phyloP scores from a whole-genome alignment of 2,797 vertebrate species.

The Gadopsis marmoratus region DNA sequence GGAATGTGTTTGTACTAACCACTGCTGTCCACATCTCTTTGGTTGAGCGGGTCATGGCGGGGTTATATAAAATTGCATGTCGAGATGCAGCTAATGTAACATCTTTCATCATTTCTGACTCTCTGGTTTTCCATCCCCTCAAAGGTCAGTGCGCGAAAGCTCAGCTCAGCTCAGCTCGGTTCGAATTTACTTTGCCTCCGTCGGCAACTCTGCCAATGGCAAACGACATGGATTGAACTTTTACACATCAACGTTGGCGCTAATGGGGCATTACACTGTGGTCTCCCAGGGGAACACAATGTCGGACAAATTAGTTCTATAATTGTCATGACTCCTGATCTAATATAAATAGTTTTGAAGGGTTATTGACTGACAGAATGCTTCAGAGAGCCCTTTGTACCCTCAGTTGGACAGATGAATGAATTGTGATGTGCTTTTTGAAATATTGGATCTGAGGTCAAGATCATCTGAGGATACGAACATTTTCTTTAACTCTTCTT shows the following conservation, averaged over 20 bases:
- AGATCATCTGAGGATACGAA: background rate
- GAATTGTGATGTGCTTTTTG: constrained; percentile 1
- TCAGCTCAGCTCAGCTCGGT: background rate
- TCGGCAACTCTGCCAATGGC: background rate
- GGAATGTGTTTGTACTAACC: background rate
- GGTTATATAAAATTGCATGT: background rate
- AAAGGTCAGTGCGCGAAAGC: constrained; percentile 16
- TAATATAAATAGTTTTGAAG: background rate
- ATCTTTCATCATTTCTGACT: constrained; percentile 2
- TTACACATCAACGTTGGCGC: background rate
- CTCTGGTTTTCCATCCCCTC: background rate
- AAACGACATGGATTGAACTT: background rate
- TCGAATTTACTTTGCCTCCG: background rate
- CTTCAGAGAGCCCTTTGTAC: constrained; percentile 7
- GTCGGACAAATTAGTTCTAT: background rate
- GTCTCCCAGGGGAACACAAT: background rate
- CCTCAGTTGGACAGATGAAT: constrained; percentile 19
- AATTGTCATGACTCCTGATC: constrained; percentile 1
- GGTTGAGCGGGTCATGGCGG: background rate
- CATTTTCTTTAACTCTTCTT: background rate
- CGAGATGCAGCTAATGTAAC: background rate
- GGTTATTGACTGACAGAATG: constrained; percentile 11
- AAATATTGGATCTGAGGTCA: constrained; percentile 13
- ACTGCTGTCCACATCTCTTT: background rate
- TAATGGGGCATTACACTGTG: background rate